phyloP scores from a whole-genome alignment of 2,797 vertebrate genomes.

The Scomberomorus guttatus region DNA sequence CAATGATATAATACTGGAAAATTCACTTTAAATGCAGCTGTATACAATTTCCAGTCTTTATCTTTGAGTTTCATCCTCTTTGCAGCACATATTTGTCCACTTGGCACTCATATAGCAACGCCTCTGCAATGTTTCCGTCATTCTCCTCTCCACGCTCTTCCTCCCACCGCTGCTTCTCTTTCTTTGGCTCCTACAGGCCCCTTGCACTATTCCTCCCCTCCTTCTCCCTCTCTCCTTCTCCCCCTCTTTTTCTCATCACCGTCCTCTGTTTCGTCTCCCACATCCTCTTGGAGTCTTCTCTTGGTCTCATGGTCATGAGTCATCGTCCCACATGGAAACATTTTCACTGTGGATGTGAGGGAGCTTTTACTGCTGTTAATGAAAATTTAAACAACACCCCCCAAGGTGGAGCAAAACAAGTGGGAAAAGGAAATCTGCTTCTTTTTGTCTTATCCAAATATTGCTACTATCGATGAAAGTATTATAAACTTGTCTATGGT shows the following conservation, averaged over 20 bases:
- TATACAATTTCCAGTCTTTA: not conserved
- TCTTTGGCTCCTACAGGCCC: not conserved
- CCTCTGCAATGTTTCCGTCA: constrained; percentile 24
- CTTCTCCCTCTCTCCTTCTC: constrained; percentile 3
- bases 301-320: constrained; percentile 76
- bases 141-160: not conserved
- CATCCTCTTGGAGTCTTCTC: constrained; percentile 67
- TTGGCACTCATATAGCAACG: constrained; percentile 14
- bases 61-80: constrained; percentile 8
- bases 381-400: constrained; percentile 52
- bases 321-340: constrained; percentile 84
- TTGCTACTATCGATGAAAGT: constrained; percentile 27
- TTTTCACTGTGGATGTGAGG: constrained; percentile 68
- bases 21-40: not conserved
- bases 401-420: not conserved
- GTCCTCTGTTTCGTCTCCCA: constrained; percentile 63
- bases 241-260: constrained; percentile 58
- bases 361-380: constrained; percentile 48
- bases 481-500: constrained; percentile 17
- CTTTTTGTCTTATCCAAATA: constrained; percentile 23
- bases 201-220: not conserved
- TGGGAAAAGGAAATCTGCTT: constrained; percentile 21
- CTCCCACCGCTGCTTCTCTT: not conserved
- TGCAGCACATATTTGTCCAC: constrained; percentile 26
- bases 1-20: constrained; percentile 17